These are phyloP conservation scores for Spermophilus dauricus DNA, from an alignment of 2,113 vertebrate species.

Conservation along the genomic window DNA sequence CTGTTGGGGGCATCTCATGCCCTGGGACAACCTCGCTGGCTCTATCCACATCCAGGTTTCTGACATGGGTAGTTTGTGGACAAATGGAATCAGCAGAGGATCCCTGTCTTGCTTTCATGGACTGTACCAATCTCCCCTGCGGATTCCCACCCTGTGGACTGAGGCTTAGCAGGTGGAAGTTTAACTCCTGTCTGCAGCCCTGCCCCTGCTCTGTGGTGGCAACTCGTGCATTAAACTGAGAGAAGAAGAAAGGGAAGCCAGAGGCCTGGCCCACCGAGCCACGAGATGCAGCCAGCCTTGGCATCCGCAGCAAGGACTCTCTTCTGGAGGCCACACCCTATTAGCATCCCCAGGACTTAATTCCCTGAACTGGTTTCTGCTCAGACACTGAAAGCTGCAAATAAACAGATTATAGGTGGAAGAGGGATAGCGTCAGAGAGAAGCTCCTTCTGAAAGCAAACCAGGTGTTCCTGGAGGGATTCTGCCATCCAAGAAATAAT, in stretches of 20 bases:
- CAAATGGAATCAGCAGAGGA: no score
- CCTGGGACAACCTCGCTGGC: background rate
- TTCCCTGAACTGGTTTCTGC: background rate
- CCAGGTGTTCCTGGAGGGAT: conserved; percentile 70
- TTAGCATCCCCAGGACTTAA: background rate
- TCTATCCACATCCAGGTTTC: background rate
- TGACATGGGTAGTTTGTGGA: background rate
- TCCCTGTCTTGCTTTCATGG: no score
- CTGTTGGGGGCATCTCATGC: background rate
- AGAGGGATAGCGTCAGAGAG: conserved; percentile 47
- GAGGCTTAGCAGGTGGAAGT: background rate
- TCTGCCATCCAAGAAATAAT: conserved; percentile 61
- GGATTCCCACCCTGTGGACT: background rate
- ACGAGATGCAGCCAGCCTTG: no score
- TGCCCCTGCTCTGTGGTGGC: background rate
- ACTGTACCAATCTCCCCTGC: background rate
- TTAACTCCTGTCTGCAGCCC: background rate
- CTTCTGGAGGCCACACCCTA: background rate
- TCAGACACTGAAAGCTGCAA: background rate
- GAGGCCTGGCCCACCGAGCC: background rate
- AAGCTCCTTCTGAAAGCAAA: conserved; percentile 68
- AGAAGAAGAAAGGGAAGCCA: background rate
- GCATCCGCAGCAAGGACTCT: background rate
- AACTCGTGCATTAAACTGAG: background rate
- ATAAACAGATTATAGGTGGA: conserved; percentile 55